A percentile compares a stretch with the other conserved stretches of the same genome.
These are phyloP conservation scores for Garra rufa DNA, from an alignment of 2,113 vertebrate species.

Conservation along the genomic window DNA sequence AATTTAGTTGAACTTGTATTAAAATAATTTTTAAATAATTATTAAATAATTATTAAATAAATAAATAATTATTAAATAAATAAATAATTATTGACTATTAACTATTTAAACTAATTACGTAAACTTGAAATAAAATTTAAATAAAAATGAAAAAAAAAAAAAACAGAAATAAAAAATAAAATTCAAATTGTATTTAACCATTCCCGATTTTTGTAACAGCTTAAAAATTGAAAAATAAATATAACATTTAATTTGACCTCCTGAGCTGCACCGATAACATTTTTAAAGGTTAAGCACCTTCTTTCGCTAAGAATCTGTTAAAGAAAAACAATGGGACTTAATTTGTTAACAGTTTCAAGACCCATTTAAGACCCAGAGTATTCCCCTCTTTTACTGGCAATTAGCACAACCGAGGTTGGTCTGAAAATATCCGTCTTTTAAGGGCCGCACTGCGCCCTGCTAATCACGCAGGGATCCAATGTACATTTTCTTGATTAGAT, in stretches of 20 bases:
- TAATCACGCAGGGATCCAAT: conserved; percentile 45
- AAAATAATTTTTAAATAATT: too few species aligned
- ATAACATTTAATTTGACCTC: background rate
- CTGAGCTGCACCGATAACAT: too few species aligned
- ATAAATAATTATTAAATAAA: too few species aligned
- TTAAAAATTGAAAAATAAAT: background rate
- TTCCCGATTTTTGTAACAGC: background rate
- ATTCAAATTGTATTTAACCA: background rate
- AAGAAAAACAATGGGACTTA: background rate
- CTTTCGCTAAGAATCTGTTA: background rate
- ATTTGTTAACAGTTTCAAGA: background rate
- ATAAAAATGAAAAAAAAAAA: too few species aligned
- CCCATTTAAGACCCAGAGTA: background rate
- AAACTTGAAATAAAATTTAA: too few species aligned
- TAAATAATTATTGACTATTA: too few species aligned
- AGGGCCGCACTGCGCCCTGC: conserved; percentile 29
- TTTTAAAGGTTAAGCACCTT: background rate
- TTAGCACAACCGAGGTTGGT: conserved; percentile 46
- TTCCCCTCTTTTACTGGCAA: conserved; percentile 40
- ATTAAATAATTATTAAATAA: too few species aligned
- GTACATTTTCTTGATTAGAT: conserved; percentile 58
- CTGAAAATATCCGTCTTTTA: conserved; percentile 48
- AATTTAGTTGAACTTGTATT: too few species aligned
- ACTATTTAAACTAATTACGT: too few species aligned
- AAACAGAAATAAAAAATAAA: too few species aligned